Base-by-base conservation (phyloP, 2,113 vertebrate species). In the Rhadina sibilatrix region DNA sequence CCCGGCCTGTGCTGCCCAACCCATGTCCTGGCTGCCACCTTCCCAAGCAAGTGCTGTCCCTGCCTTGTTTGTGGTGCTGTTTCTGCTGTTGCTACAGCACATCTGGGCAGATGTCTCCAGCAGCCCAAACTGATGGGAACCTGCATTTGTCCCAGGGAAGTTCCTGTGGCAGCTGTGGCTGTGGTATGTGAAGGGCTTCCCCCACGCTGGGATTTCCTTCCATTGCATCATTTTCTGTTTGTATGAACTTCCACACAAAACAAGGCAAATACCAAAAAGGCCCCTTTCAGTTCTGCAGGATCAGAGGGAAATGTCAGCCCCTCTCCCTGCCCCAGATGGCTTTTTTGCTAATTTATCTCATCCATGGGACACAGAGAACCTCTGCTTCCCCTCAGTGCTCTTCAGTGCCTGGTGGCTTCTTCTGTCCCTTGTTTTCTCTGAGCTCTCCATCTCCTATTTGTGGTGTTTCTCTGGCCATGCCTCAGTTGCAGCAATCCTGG, bases 11-110 rank as follows among this genome's bases (percentile, higher is more conserved):
- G 61, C 64, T 71, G 52, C 60, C 31, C 0, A 2, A 38, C 30
- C 74, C 1, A 0, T 1, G 1, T 30, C 71, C 87, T 64, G 71
- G 30, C 35, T 79, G 75, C 49, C 30, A 8, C 2, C 0, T n/a
- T 35, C 23, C 27, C 0, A 6, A 70, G 86, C 0, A 3, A 37
- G 44, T 4, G 2, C 79, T 52, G 59, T 28, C 25, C 20, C 60
- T 83, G 60, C 50, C 77, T 74, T 0, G 0, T 33, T 42, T 3
- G 1, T 13, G 27, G 11, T 54, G 79, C n/a, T 33, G 59, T 7
- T 71, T 12, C 54, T 66, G 61, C 64, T 77, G 79, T 65, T 80
- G 27, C 24, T 53, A 0, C 59, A 50, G 42, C 93, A 87, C 91
- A 71, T 81, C 80, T 83, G 93, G 84, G 25, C 84, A 88, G 89